Percentiles rank a stretch among this genome's conserved stretches.
Conservation (phyloP, 2,888 invertebrate genomes). For the Seira ritae region DNA sequence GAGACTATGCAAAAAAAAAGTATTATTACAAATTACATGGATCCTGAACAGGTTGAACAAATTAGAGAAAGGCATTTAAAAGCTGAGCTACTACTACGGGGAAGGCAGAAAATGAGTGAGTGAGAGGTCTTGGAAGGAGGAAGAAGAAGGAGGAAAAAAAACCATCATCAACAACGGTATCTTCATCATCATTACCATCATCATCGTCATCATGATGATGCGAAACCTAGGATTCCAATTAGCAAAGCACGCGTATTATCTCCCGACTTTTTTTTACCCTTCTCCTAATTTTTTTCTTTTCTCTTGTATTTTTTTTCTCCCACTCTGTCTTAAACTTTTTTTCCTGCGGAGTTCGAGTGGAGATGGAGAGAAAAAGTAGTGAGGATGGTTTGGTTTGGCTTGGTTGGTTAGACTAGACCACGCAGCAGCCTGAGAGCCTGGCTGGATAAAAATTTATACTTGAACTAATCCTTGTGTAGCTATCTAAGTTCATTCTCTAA, state of each 20-base stretch:
- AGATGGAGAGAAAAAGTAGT: neutral
- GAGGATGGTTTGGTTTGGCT: neutral
- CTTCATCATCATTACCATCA: conserved; percentile 52
- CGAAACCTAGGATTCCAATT: conserved; percentile 72
- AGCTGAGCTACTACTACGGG: neutral
- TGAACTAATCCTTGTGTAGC: conserved; percentile 64
- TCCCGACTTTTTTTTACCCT: conserved; percentile 49
- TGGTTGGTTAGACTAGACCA: no score
- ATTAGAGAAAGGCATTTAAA: conserved; percentile 35
- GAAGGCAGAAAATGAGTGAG: neutral
- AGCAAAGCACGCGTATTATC: conserved; percentile 66
- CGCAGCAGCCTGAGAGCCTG: no score
- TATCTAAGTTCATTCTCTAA: conserved; percentile 36
- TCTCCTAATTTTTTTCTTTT: conserved; percentile 35
- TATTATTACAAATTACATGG: conserved; percentile 23
- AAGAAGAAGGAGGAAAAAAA: conserved; percentile 22
- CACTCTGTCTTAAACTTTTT: neutral
- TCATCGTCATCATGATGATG: conserved; percentile 49
- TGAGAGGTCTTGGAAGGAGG: conserved; percentile 31
- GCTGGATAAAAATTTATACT: conserved; percentile 71
- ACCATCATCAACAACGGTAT: conserved; percentile 55
- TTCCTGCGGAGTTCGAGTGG: neutral
- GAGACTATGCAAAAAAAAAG: conserved; percentile 14
- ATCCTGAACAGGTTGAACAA: conserved; percentile 18
- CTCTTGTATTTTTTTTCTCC: conserved; percentile 31